phyloP scores from a whole-genome alignment of 2,113 vertebrate genomes.

The Raja brachyura region DNA sequence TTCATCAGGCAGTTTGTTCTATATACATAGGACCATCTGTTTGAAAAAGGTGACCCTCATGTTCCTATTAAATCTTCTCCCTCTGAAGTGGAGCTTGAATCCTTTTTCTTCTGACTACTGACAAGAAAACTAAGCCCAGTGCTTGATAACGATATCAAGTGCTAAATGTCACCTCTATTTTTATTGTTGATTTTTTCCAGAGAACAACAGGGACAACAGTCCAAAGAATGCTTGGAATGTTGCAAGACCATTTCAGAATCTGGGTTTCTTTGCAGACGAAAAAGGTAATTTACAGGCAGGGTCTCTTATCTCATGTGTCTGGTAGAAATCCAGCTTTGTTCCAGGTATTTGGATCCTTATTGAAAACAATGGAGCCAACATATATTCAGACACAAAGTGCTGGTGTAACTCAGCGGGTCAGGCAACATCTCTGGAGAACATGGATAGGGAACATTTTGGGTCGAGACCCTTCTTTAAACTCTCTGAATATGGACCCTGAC shows the following conservation, averaged over 20 bases:
- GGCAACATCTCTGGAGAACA: too few species aligned
- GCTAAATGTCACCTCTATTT: conserved; percentile 9
- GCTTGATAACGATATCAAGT: background rate
- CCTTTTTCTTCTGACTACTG: background rate
- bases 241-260: background rate
- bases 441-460: too few species aligned
- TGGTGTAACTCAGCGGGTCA: too few species aligned
- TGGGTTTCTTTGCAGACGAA: background rate
- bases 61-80: too few species aligned
- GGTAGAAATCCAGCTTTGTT: background rate
- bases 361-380: background rate
- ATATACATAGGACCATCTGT: too few species aligned
- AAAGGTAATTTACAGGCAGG: background rate
- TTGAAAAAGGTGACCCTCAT: too few species aligned
- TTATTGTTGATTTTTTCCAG: conserved; percentile 34
- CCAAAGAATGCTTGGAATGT: conserved; percentile 26
- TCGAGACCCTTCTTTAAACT: too few species aligned
- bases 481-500: too few species aligned
- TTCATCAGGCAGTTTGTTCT: too few species aligned
- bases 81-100: background rate
- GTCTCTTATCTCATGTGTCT: background rate
- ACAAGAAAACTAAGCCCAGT: background rate
- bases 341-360: background rate
- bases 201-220: background rate
- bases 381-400: too few species aligned